Evolutionary conservation across 2,113 vertebrate genomes (phyloP).

Genomic region (Heterotis niloticus): DNA sequence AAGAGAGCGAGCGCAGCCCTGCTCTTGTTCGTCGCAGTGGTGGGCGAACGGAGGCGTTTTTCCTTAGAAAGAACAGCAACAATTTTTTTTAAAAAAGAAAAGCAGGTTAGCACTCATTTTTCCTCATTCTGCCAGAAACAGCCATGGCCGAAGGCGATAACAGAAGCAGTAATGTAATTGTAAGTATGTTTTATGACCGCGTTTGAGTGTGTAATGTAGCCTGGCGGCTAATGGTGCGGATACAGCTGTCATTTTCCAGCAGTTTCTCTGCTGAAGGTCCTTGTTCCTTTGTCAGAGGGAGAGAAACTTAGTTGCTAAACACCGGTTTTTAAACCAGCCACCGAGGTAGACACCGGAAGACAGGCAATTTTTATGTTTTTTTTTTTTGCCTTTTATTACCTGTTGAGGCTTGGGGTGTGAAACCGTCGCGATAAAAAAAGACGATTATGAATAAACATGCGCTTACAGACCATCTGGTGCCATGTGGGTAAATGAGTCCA

Average conservation of each 20-base stretch:
- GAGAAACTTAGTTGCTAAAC: neutral
- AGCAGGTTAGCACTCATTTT: neutral
- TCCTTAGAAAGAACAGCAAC: constrained; percentile 8
- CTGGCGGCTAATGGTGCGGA: neutral
- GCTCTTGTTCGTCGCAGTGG: no score
- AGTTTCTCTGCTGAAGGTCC: neutral
- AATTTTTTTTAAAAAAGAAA: constrained; percentile 22
- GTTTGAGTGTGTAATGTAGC: no score
- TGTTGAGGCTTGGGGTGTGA: no score
- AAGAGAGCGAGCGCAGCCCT: neutral
- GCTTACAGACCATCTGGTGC: no score
- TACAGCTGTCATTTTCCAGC: no score
- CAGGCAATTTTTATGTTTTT: no score
- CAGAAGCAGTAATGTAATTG: constrained; percentile 64
- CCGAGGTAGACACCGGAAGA: no score
- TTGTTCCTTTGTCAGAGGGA: neutral
- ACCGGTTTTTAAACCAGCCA: no score
- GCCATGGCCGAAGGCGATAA: constrained; percentile 67
- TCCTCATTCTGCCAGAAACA: neutral
- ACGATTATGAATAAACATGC: no score
- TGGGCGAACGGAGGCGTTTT: neutral
- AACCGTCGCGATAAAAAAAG: no score
- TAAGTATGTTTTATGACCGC: constrained; percentile 43
- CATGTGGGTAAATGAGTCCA: no score
- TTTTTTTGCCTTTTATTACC: no score